Evolutionary conservation across 2,113 vertebrate species (phyloP).

Genomic region (Delphinapterus leucas): DNA sequence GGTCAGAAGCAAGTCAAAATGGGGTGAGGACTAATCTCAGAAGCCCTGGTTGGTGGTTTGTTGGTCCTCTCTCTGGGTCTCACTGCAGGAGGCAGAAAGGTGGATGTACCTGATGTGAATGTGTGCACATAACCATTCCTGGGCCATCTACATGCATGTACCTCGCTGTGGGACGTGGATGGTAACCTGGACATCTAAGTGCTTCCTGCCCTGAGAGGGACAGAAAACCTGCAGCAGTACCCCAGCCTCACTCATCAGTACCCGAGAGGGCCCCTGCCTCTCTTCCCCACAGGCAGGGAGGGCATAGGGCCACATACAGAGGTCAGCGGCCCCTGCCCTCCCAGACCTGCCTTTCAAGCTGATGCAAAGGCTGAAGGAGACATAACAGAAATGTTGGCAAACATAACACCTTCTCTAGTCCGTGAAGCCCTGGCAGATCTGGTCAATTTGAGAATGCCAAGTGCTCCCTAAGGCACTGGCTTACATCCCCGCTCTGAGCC

Average conservation of each 20-base stretch:
- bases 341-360: not conserved
- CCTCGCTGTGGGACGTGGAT: not conserved
- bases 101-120: not conserved
- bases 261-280: not conserved
- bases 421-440: not conserved
- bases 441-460: not conserved
- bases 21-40: not conserved
- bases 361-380: not conserved
- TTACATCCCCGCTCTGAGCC: not conserved
- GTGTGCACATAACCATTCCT: fast-evolving
- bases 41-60: not conserved
- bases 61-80: not conserved
- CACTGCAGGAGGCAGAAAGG: not conserved
- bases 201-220: not conserved
- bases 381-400: not conserved
- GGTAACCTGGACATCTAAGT: not conserved
- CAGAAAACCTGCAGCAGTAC: not conserved
- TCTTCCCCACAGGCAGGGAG: not conserved
- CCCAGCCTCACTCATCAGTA: not conserved
- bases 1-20: not conserved
- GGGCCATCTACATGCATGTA: not conserved
- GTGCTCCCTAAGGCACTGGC: not conserved
- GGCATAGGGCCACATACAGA: not conserved
- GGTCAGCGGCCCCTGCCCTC: not conserved
- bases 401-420: not conserved